These are phyloP conservation scores for Orbicella faveolata DNA, from an alignment of 64 coral and sea anemone genomes.

Conservation along the genomic window DNA sequence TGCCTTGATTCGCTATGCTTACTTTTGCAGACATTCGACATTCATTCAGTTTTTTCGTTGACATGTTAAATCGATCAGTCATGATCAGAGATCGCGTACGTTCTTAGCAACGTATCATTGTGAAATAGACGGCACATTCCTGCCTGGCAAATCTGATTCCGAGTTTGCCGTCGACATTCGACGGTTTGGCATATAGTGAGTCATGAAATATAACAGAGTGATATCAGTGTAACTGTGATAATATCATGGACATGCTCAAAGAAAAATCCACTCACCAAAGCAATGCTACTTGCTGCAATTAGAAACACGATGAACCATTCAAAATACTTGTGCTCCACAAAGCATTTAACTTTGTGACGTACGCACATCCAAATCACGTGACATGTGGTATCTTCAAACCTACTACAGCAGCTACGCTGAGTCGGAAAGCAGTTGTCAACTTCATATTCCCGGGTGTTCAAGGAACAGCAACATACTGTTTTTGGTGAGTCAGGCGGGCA, in stretches of 20 bases:
- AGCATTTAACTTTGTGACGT: slow-evolving; percentile 54
- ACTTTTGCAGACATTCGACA: no score
- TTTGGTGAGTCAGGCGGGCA: neutral
- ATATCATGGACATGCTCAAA: neutral
- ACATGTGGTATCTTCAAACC: slow-evolving; percentile 3
- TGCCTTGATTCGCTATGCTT: no score
- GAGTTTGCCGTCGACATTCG: neutral
- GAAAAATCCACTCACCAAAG: slow-evolving; percentile 61
- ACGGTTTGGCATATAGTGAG: no score
- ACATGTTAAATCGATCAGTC: no score
- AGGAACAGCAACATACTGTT: slow-evolving; percentile 11
- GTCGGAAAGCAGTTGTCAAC: slow-evolving; percentile 63
- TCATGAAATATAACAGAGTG: neutral
- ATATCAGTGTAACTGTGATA: neutral
- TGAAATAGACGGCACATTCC: neutral
- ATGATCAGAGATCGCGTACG: no score
- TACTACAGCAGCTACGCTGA: slow-evolving; percentile 11
- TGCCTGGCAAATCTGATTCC: neutral
- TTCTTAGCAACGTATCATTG: no score
- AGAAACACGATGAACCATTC: slow-evolving; percentile 92
- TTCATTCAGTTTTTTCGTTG: no score
- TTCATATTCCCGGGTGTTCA: slow-evolving; percentile 22
- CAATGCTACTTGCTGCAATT: slow-evolving; percentile 87
- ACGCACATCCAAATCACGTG: slow-evolving; percentile 60
- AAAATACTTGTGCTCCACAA: slow-evolving; percentile 85